Evolutionary conservation across 2,797 vertebrate genomes (phyloP).

Genomic region (Malurus leucopterus): DNA sequence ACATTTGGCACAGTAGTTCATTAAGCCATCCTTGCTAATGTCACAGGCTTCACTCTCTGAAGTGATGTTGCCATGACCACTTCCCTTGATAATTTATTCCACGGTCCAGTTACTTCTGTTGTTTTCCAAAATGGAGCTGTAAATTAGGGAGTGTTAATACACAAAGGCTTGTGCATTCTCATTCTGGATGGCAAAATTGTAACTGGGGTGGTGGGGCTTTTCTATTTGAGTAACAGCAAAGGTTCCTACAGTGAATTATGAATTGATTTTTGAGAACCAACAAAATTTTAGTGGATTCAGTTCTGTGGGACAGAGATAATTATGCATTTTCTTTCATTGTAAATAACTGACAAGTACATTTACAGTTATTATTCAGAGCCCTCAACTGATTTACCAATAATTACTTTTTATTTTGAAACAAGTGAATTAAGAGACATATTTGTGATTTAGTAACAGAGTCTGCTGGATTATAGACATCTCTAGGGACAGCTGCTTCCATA

Average conservation of each 20-base stretch:
- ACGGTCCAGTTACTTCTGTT: constrained; percentile 27
- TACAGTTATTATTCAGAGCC: background rate
- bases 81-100: constrained; percentile 57
- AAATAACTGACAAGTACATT: background rate
- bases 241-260: background rate
- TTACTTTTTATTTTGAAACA: constrained; percentile 3
- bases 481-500: background rate
- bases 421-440: background rate
- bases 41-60: constrained; percentile 32
- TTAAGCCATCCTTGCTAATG: constrained; percentile 38
- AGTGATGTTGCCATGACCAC: constrained; percentile 58
- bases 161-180: background rate
- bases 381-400: background rate
- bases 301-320: background rate
- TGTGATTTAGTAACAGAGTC: background rate
- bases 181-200: background rate
- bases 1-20: constrained; percentile 33
- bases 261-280: background rate
- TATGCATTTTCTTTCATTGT: background rate
- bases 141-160: background rate
- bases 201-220: background rate
- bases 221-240: background rate
- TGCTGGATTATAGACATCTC: background rate
- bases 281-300: background rate
- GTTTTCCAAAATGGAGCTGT: background rate